Evolutionary conservation across 92 coral and sea anemone genomes (phyloP).

Genomic region (Paramuricea clavata): DNA sequence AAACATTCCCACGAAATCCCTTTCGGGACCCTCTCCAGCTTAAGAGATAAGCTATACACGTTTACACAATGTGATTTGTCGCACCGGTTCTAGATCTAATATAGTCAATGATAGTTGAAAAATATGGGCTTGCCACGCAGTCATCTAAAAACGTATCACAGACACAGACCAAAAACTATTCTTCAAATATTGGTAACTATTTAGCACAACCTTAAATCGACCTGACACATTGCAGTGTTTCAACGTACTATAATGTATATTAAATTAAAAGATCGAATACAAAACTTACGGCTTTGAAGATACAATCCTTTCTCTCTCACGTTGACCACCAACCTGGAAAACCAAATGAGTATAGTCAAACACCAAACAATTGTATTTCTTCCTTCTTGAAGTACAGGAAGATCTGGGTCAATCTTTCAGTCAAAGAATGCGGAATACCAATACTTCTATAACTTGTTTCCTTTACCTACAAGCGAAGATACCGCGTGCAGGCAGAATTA

Average conservation of each 20-base stretch:
- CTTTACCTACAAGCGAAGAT: background rate
- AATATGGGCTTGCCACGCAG: background rate
- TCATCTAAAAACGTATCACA: background rate
- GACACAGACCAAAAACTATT: background rate
- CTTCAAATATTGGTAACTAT: no score
- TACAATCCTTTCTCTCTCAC: background rate
- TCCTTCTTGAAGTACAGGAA: background rate
- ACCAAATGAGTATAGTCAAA: background rate
- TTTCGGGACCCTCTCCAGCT: background rate
- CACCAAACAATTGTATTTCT: background rate
- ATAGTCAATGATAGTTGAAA: no score
- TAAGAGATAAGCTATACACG: no score
- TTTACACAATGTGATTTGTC: background rate
- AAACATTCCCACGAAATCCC: background rate
- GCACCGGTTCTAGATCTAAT: background rate
- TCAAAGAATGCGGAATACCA: conserved; percentile 15
- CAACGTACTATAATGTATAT: background rate
- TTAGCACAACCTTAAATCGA: background rate
- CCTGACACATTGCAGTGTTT: background rate
- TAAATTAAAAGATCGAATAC: background rate
- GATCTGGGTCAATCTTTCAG: background rate
- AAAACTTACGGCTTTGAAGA: background rate
- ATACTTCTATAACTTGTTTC: background rate
- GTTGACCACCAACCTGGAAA: background rate
- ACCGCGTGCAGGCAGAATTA: background rate